phyloP scores from a whole-genome alignment of 2,797 vertebrate species.

The Mormyrops boulengeri region DNA sequence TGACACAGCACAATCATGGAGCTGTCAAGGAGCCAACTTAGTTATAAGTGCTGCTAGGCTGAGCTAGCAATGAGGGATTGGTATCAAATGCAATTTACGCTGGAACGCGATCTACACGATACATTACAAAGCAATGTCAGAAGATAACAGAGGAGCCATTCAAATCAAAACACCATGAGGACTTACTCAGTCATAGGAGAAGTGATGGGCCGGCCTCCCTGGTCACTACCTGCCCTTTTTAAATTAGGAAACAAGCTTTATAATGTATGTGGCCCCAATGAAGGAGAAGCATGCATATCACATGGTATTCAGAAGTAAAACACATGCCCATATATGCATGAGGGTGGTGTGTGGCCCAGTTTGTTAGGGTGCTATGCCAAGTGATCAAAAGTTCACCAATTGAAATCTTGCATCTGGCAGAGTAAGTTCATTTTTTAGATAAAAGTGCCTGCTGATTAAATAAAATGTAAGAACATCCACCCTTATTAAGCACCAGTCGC shows the following conservation, averaged over 20 bases:
- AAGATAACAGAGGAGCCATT: neutral
- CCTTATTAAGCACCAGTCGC: neutral
- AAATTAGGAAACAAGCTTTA: neutral
- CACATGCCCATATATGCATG: neutral
- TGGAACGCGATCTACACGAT: neutral
- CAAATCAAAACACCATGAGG: neutral
- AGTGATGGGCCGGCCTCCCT: neutral
- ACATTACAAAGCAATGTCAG: neutral
- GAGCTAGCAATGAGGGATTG: neutral
- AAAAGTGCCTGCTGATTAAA: neutral
- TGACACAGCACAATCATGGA: neutral
- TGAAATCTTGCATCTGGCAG: neutral
- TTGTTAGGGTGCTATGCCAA: neutral
- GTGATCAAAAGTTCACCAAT: neutral
- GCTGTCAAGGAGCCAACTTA: neutral
- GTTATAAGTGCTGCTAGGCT: neutral
- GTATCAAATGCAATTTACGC: neutral
- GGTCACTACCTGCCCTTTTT: neutral
- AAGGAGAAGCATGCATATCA: neutral
- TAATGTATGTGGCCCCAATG: neutral
- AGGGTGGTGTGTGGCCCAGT: neutral
- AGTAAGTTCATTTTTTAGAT: neutral
- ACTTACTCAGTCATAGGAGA: neutral
- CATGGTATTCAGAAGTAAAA: neutral
- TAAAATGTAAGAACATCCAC: neutral